Evolutionary conservation across 2,888 invertebrate genomes (phyloP), one percentile per base, ranked within the genome.

Genomic region (Ganaspis brasiliensis): DNA sequence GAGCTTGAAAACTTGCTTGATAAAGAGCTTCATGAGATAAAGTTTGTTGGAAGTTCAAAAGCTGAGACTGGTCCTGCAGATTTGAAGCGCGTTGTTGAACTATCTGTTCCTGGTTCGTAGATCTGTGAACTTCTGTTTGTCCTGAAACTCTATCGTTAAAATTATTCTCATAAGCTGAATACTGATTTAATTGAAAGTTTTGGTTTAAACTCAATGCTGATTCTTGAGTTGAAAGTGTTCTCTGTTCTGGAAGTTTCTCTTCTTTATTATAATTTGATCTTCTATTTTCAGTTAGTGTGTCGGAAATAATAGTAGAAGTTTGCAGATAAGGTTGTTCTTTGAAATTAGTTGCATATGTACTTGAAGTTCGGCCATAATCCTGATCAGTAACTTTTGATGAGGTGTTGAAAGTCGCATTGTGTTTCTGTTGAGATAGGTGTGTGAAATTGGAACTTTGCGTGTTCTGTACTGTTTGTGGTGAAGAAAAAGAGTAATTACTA

Each of bases 11-110:
- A 19, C 90, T 86, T 57, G 86, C 80, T 37, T 89, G 88, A 73
- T 91, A 91, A 6, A 91, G 86, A 14, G 87, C 84, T 71, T 90
- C 90, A 72, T 90, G 90, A 0, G 86, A 81, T 37, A 90, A 63
- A 63, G 90, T 90, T 67, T 89, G 90, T 56, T 90, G 90, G 77
- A 89, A 90, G 63, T 83, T 84, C 73, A 90, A 67, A 8, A 90
- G 74, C 57, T 88, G 88, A 59, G 87, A 83, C 45, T 89, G 89
- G n/a, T 90, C 89, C 70, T 88, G 85, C 12, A 79, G 45, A 35
- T 83, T 79, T 67, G 45, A 14, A 12, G 31, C 14, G 2, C 72
- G 52, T 16, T 72, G 72, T 12, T 72, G 72, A 31, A 52, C 26
- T 12, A 67, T 79, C 14, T 84, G 83, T 12, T 87, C 83, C 4